Evolutionary conservation across 2,888 invertebrate species (phyloP), one percentile per base, ranked within the genome.

Genomic region (Papilio elwesi): DNA sequence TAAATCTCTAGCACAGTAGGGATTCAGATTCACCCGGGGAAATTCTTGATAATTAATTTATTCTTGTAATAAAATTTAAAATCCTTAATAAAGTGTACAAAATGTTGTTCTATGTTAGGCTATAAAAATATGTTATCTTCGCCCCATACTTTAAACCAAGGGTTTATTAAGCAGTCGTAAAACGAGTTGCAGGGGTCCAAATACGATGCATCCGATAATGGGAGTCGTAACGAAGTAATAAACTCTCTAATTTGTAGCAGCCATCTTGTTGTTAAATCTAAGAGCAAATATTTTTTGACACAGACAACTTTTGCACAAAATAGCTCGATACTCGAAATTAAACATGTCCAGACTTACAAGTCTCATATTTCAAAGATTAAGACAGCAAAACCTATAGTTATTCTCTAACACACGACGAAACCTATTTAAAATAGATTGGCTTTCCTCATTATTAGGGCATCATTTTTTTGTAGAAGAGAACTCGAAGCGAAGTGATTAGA

Each of bases 131-230:
- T 84, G 87, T 87, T 87, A 87, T 85, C 85, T 85, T 78, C 83
- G 79, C 80, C 77, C 78, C 68, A 53, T 68, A 59, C 79, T 80
- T 79, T 81, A 84, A 83, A 85, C 81, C 84, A 75, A 80, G 81
- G 86, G 88, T 90, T 91, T 90, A 90, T 91, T 89, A 90, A 89
- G 83, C 82, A 86, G 83, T 91, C 91, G 88, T 92, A 89, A 92
- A 91, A 77, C 76, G 78, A 78, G 79, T 78, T 85, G 85, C 83
- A 84, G 85, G 87, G 86, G 85, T 70, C 71, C 68, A 79, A 79
- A 81, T 76, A 79, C 79, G 79, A 78, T 85, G 85, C 85, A 83
- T 78, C 81, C 80, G 78, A 83, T 86, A 83, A 85, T 84, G 80
- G 82, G 77, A 76, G 78, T 81, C 83, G 78, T 86, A 83, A 85